These are phyloP conservation scores for Tipula helvola DNA, from an alignment of 2,888 invertebrate species.

Conservation along the genomic window DNA sequence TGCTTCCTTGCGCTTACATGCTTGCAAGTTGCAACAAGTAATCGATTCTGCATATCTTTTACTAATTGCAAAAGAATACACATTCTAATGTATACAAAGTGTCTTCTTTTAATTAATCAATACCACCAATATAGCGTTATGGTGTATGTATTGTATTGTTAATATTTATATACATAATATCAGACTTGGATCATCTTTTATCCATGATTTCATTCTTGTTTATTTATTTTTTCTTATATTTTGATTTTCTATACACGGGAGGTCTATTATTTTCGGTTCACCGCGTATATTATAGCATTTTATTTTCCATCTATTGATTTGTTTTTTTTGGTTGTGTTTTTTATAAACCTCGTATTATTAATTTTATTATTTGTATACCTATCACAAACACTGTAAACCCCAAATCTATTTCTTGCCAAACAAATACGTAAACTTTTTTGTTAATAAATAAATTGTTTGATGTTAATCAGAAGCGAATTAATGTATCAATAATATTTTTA, in stretches of 20 bases:
- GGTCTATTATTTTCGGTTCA: slow-evolving; percentile 4
- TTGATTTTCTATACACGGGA: not conserved
- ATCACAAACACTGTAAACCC: not conserved
- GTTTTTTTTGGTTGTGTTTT: not conserved
- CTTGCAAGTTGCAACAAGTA: not conserved
- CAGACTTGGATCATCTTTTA: not conserved
- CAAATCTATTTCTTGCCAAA: not conserved
- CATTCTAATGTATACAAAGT: not conserved
- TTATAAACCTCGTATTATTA: not conserved
- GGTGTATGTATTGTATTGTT: not conserved
- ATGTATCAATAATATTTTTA: not conserved
- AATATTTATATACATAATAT: not conserved
- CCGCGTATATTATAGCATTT: not conserved
- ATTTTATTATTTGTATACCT: not conserved
- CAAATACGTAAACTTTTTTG: not conserved
- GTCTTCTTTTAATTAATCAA: not conserved
- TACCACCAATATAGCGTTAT: not conserved
- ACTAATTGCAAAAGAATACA: not conserved
- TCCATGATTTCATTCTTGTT: not conserved
- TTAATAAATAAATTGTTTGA: not conserved
- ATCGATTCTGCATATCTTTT: not conserved
- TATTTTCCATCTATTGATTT: not conserved
- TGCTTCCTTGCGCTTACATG: not conserved
- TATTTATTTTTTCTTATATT: not conserved
- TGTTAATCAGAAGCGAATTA: not conserved